Percentiles rank a stretch among this genome's conserved stretches.
Conservation (phyloP, 2,113 vertebrate genomes). For the Cnemophilus loriae region DNA sequence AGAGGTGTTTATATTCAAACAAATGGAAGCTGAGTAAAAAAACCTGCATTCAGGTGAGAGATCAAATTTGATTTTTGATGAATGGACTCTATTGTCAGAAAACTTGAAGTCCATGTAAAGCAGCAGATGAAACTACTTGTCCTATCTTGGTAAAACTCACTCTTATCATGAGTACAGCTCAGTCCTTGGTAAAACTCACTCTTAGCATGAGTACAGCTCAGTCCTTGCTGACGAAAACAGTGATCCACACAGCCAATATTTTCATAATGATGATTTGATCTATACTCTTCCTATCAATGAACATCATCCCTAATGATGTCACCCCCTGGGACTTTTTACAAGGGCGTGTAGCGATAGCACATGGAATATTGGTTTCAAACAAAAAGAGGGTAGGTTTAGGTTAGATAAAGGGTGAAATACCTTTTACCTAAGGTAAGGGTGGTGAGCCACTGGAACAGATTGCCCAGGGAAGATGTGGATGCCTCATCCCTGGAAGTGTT, state of each 20-base stretch:
- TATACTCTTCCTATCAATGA: neutral
- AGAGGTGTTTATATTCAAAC: neutral
- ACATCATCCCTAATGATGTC: neutral
- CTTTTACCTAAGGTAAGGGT: neutral
- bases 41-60: neutral
- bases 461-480: neutral
- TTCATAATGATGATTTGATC: neutral
- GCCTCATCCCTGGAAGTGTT: accelerated
- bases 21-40: neutral
- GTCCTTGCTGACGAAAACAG: neutral
- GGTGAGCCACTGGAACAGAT: neutral
- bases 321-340: neutral
- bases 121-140: neutral
- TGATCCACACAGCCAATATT: neutral
- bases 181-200: too few species aligned
- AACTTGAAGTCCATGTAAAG: neutral
- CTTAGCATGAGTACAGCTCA: neutral
- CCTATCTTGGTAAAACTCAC: neutral
- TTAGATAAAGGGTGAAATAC: neutral
- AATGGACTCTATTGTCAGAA: neutral
- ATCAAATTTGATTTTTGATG: neutral
- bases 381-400: neutral
- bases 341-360: accelerated
- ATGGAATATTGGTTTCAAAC: neutral
- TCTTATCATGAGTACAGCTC: too few species aligned